phyloP scores from a whole-genome alignment of 2,113 vertebrate genomes.

The Festucalex cinctus region DNA sequence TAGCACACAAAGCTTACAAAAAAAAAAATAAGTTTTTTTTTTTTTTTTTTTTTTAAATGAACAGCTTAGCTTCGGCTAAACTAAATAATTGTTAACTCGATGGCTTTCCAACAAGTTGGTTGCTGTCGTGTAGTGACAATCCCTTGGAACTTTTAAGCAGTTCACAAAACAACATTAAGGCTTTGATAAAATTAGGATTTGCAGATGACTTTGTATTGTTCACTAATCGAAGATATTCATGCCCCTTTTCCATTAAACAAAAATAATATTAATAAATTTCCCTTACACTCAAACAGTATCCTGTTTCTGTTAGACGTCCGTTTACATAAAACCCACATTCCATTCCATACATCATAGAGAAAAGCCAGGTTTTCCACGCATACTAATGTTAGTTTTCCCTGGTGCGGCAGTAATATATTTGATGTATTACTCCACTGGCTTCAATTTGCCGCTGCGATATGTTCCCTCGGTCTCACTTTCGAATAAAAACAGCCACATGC shows the following conservation, averaged over 20 bases:
- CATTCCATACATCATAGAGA: too few relatives aligned
- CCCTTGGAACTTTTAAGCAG: constrained; percentile 42
- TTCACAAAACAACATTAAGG: constrained; percentile 53
- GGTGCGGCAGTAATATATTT: neutral
- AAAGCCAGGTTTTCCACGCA: neutral
- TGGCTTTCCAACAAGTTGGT: constrained; percentile 24
- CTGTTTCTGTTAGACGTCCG: too few relatives aligned
- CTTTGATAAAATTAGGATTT: constrained; percentile 53
- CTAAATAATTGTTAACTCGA: neutral
- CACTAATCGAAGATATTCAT: constrained; percentile 24
- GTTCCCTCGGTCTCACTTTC: too few relatives aligned
- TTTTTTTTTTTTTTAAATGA: constrained; percentile 2
- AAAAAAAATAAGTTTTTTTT: neutral
- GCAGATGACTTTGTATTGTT: constrained; percentile 38
- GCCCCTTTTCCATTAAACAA: constrained; percentile 1
- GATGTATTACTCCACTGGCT: too few relatives aligned
- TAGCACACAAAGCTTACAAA: constrained; percentile 14
- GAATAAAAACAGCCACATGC: neutral
- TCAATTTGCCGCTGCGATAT: too few relatives aligned
- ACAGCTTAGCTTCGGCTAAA: constrained; percentile 18
- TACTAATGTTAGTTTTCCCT: neutral
- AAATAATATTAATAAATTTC: too few relatives aligned
- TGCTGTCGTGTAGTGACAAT: constrained; percentile 37
- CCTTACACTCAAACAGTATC: too few relatives aligned
- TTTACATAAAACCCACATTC: too few relatives aligned